Evolutionary conservation across 2,888 invertebrate genomes (phyloP).

Genomic region (Reticulitermes lucifugus): DNA sequence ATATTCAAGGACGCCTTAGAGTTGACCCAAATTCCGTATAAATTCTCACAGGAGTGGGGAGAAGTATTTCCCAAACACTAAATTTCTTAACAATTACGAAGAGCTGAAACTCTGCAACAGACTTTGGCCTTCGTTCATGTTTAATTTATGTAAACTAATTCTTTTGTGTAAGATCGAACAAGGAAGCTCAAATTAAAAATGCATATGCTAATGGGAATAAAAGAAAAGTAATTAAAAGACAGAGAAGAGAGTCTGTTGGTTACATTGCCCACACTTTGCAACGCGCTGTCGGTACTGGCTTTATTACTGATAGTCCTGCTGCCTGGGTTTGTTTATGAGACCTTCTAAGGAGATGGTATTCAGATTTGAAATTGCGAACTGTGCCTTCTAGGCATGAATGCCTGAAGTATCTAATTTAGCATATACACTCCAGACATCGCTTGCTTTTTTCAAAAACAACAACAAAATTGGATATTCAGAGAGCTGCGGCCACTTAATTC

Average conservation of each 20-base stretch:
- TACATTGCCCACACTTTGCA: not conserved
- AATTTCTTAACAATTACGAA: not conserved
- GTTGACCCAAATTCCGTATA: not conserved
- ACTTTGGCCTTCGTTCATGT: not conserved
- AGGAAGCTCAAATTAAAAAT: conserved; percentile 19
- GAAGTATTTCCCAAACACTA: not conserved
- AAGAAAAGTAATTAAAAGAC: conserved; percentile 23
- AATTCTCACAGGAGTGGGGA: not conserved
- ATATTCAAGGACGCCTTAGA: not conserved
- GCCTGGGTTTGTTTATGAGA: not conserved
- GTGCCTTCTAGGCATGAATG: not conserved
- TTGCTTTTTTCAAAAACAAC: too few relatives aligned
- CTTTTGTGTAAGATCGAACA: conserved; percentile 13
- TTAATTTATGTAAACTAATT: conserved; percentile 34
- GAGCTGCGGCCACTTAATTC: too few relatives aligned
- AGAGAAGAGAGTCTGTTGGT: not conserved
- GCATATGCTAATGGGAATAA: not conserved
- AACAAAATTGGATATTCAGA: too few relatives aligned
- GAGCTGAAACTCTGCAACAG: not conserved
- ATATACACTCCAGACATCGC: not conserved
- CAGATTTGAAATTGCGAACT: conserved; percentile 3
- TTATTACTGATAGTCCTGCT: not conserved
- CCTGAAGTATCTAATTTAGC: not conserved
- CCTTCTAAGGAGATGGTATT: not conserved
- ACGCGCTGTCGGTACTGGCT: not conserved